Percentiles rank a stretch among this genome's conserved stretches.
Evolutionary conservation across 1,140 invertebrate genomes (phyloP).

Genomic region (Luehdorfia chinensis): DNA sequence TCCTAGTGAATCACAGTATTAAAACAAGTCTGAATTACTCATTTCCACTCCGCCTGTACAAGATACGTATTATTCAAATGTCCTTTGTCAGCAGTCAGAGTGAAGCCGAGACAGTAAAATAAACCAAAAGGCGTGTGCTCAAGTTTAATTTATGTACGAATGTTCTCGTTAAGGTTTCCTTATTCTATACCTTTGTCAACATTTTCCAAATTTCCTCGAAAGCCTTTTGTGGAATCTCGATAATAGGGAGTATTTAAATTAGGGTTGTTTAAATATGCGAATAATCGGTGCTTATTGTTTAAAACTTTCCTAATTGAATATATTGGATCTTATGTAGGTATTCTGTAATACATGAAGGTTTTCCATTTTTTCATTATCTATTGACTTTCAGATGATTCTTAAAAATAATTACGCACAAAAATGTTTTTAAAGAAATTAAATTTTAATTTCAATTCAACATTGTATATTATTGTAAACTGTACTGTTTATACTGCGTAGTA

Average conservation of each 20-base stretch:
- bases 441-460: too few species aligned
- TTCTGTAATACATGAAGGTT: too few species aligned
- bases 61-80: conserved; percentile 34
- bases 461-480: too few species aligned
- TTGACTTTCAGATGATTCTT: not conserved
- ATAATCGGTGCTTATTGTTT: not conserved
- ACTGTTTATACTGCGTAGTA: too few species aligned
- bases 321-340: too few species aligned
- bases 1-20: conserved; percentile 38
- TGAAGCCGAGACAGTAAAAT: conserved; percentile 25
- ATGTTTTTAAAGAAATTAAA: too few species aligned
- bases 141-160: conserved; percentile 39
- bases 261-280: not conserved
- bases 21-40: conserved; percentile 44
- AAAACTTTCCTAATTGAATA: too few species aligned
- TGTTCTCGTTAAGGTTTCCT: conserved; percentile 20
- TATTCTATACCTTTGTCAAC: conserved; percentile 25
- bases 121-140: conserved; percentile 34
- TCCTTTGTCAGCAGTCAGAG: conserved; percentile 39
- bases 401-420: too few species aligned
- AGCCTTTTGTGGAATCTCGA: conserved; percentile 2
- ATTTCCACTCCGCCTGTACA: conserved; percentile 33
- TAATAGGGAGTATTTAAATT: conserved; percentile 3
- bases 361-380: too few species aligned
- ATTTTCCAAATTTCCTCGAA: conserved; percentile 20